phyloP scores from a whole-genome alignment of 2,888 invertebrate genomes.

The Megalurothrips usitatus region DNA sequence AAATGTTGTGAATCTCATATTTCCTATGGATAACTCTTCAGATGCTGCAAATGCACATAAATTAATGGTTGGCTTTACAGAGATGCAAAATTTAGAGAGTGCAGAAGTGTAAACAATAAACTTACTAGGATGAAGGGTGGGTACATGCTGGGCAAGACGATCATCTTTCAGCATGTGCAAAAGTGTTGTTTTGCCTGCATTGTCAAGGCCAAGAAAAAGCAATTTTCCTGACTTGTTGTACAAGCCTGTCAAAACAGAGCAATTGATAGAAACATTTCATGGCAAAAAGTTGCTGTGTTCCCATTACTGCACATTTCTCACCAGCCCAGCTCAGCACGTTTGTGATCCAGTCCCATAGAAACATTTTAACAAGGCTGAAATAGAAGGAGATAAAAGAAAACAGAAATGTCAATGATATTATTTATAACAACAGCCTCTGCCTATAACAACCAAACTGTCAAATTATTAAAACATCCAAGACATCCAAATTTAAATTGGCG shows the following conservation, averaged over 20 bases:
- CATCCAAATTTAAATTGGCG: no score
- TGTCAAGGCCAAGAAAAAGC: constrained; percentile 95
- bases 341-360: constrained; percentile 49
- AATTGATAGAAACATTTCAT: not conserved
- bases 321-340: constrained; percentile 48
- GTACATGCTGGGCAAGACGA: constrained; percentile 97
- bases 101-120: not conserved
- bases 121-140: constrained; percentile 69
- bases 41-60: constrained; percentile 11
- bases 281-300: not conserved
- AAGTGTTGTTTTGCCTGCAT: constrained; percentile 98
- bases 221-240: constrained; percentile 99
- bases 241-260: constrained; percentile 62
- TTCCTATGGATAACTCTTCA: constrained; percentile 30
- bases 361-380: constrained; percentile 41
- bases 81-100: not conserved
- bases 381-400: not conserved
- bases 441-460: no score
- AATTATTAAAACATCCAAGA: no score
- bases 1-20: constrained; percentile 30
- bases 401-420: not conserved
- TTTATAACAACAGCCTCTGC: no score
- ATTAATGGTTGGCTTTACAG: not conserved
- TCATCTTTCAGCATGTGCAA: constrained; percentile 99
- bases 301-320: constrained; percentile 37